A percentile compares a stretch with the other conserved stretches of the same genome.
Evolutionary conservation across 2,888 invertebrate genomes (phyloP).

Genomic region (Apoda limacodes): DNA sequence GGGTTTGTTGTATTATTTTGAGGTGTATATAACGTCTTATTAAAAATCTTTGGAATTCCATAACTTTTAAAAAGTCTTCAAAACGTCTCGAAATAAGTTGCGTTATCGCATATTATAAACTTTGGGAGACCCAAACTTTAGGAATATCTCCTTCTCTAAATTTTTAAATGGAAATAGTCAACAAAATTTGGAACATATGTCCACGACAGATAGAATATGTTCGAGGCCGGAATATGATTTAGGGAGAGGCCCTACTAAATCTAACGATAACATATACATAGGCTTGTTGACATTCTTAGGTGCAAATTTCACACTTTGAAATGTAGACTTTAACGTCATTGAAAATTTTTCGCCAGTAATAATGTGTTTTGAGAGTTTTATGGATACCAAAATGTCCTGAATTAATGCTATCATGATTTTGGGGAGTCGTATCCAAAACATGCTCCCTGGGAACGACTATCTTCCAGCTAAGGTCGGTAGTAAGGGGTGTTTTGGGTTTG

Average conservation of each 20-base stretch:
- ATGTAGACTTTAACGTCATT: constrained; percentile 4
- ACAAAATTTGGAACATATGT: neutral
- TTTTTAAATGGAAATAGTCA: neutral
- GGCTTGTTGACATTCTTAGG: neutral
- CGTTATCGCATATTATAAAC: neutral
- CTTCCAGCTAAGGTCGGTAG: neutral
- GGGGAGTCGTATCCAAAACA: constrained; percentile 1
- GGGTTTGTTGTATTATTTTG: neutral
- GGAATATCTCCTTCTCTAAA: neutral
- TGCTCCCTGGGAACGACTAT: constrained; percentile 1
- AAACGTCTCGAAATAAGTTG: neutral
- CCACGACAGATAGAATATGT: neutral
- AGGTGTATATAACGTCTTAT: neutral
- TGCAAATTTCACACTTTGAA: neutral
- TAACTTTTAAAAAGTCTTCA: neutral
- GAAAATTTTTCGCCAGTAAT: constrained; percentile 2
- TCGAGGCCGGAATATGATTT: neutral
- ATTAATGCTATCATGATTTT: constrained; percentile 1
- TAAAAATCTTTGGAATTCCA: neutral
- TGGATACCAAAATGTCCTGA: constrained; percentile 4
- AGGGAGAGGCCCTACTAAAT: neutral
- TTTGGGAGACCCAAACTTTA: neutral
- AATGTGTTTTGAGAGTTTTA: constrained; percentile 1
- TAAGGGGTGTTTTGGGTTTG: neutral
- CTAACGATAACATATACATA: neutral